Base-by-base conservation (phyloP, 2,888 invertebrate species). In the Sialis lutaria region DNA sequence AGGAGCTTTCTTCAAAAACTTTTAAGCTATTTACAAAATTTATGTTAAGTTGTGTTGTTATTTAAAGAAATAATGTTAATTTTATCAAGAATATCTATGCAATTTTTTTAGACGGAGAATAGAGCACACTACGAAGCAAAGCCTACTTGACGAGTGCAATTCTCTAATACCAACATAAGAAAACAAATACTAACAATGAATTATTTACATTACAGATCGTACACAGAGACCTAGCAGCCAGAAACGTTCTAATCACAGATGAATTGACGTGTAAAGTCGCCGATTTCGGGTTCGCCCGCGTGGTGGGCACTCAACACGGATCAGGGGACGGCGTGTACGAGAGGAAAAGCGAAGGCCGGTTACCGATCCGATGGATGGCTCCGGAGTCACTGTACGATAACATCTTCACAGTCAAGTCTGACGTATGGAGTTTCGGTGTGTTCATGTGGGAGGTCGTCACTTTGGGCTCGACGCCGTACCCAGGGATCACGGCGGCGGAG, bases 381-480 rank as follows among this genome's bases (percentile, higher is more conserved):
- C 90, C 91, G 0, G 95, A 95, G 60, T 90, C 92, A 2, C 74
- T 95, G 2, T 90, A 88, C 63, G 92, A 95, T 61, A 92, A 92
- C 60, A 79, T 92, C 59, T 95, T 91, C 67, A 89, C 91, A 8
- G 81, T 86, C 2, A 91, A 92, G 64, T 90, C 91, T 2, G 95
- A 95, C 62, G 86, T 93, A 41, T 95, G 93, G 93, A 91, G 92
- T 56, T 95, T 92, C 57, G 93, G 93, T 0, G 83, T 95, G 9
- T 72, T 95, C 7, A 77, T 93, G 58, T 96, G 95, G 95, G 95
- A 95, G 67, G 89, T 95, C 44, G 89, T 93, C 7, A 93, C 95
- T 0, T 73, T 95, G 10, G 93, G 93, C 12, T 90, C 92, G 31
- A 92, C 92, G 45, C 95, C 95, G 0, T 95, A 95, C 66, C 93